A percentile compares a stretch with the other conserved stretches of the same genome.
Conservation (phyloP, 92 coral and sea anemone genomes). For the Porites rus region DNA sequence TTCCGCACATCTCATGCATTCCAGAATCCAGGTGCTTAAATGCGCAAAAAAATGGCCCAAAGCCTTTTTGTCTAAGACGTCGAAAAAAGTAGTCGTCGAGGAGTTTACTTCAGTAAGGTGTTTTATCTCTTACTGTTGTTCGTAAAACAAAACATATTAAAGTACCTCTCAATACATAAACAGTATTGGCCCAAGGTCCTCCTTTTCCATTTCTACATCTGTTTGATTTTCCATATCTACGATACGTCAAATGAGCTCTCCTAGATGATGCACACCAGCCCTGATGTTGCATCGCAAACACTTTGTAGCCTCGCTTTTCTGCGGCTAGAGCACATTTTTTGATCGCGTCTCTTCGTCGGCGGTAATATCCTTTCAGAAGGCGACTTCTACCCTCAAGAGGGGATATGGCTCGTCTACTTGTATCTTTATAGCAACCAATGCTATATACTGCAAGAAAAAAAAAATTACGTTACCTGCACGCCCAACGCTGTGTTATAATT, state of each 20-base stretch:
- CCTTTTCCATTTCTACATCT: conserved; percentile 67
- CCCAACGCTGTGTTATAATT: neutral
- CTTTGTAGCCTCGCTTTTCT: conserved; percentile 27
- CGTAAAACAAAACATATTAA: no score
- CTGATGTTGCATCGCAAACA: conserved; percentile 62
- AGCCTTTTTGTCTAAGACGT: no score
- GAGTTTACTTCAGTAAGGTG: no score
- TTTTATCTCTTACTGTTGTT: no score
- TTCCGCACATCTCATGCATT: no score
- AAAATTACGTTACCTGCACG: neutral
- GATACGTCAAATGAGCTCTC: conserved; percentile 62
- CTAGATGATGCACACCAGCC: conserved; percentile 67
- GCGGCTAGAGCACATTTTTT: conserved; percentile 50
- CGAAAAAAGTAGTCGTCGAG: no score
- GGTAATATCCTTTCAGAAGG: conserved; percentile 33
- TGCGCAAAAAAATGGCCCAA: no score
- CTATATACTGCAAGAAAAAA: conserved; percentile 3
- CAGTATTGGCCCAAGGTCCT: conserved; percentile 70
- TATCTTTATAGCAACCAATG: conserved; percentile 45
- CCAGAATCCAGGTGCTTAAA: no score
- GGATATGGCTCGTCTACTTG: conserved; percentile 47
- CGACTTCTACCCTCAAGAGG: conserved; percentile 48
- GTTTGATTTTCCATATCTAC: conserved; percentile 58
- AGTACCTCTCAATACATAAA: conserved; percentile 51
- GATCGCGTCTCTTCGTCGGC: conserved; percentile 17